Evolutionary conservation across 2,113 vertebrate species (phyloP).

Genomic region (Melanocharis versteri): DNA sequence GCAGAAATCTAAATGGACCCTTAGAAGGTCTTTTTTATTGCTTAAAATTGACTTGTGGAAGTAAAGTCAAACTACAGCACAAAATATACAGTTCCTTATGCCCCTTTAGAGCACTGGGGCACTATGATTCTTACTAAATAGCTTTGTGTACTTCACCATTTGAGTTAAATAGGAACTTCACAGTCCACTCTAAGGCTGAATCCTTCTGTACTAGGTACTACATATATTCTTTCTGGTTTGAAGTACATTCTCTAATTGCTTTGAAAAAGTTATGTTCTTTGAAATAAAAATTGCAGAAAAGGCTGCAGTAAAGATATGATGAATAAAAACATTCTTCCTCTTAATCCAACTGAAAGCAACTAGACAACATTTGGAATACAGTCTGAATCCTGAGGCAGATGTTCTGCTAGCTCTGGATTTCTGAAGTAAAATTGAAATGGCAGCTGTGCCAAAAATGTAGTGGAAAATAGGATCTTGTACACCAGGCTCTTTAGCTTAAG

Average conservation of each 20-base stretch:
- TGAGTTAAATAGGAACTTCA: not conserved
- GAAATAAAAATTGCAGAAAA: not conserved
- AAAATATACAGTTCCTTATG: not conserved
- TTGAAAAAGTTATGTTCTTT: not conserved
- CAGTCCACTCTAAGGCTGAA: not conserved
- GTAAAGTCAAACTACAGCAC: conserved; percentile 10
- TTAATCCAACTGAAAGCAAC: not conserved
- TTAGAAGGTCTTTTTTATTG: conserved; percentile 48
- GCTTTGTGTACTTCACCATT: not conserved
- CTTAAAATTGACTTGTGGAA: conserved; percentile 56
- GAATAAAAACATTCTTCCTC: not conserved
- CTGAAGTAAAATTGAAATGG: not conserved
- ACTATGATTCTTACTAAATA: not conserved
- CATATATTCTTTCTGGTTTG: not conserved
- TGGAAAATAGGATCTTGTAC: not conserved
- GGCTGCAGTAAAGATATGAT: not conserved
- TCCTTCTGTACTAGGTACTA: not conserved
- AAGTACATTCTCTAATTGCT: not conserved
- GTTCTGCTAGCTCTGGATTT: not conserved
- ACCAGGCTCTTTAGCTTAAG: not conserved
- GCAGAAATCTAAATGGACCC: conserved; percentile 56
- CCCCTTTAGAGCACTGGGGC: not conserved
- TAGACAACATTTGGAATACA: not conserved
- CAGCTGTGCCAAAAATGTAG: not conserved
- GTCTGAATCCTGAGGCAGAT: not conserved